Evolutionary conservation across 2,888 invertebrate genomes (phyloP), one percentile per base, ranked within the genome.

Genomic region (Nemapogon koenigi): DNA sequence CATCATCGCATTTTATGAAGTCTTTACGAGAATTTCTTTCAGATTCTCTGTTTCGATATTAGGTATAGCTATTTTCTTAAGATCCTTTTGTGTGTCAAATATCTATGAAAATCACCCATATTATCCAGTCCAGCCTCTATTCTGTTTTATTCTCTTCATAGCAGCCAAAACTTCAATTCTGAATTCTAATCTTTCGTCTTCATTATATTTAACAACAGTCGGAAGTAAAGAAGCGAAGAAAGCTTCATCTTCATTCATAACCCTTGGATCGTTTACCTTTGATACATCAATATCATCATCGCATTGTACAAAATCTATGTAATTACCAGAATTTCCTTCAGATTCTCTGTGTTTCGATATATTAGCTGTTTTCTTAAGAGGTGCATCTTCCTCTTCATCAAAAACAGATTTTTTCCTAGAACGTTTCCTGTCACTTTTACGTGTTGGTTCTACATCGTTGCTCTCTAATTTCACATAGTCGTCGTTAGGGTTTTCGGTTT

Each of bases 231-330:
- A 76, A 0, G 76, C 76, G 36, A 78, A 78, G 43, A 78, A 78
- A 0, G 76, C 76, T 41, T 78, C 78, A 41, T 78, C 76, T 42
- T 78, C 78, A 39, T 78, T 76, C 76, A 78, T 76, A 0, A 78
- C 48, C 18, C 76, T 55, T 0, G 65, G 62, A 38, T 75, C 72
- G 17, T 17, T 28, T 3, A 28, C 16, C 18, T 18, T 33, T 6
- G 31, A 30, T 11, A 10, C 13, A 11, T 37, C 37, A 38, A 52
- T 55, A 0, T 44, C 42, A 3, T 60, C 61, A 2, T 62, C 61
- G 0, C 65, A 49, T 41, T 59, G 64, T 1, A 61, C 51, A 29
- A 62, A 61, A 45, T 69, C 62, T 14, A 65, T 47, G 1, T 55
- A 55, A 4, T 47, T 49, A 4, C 15, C 7, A 3, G 36, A 25